Conservation (phyloP, 2,113 vertebrate species). For the Macquaria australasica region DNA sequence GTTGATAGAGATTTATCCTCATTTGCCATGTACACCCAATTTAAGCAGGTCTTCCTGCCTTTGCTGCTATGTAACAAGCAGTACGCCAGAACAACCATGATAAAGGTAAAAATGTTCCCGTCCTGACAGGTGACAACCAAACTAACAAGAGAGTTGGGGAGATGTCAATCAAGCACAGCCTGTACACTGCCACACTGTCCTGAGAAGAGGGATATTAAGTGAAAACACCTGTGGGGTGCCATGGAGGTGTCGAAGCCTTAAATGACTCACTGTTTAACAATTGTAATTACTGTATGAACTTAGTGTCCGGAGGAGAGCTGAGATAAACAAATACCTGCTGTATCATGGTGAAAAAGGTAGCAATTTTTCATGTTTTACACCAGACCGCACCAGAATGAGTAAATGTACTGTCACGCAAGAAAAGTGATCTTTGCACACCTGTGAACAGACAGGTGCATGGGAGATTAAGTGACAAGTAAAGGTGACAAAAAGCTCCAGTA, state of each 20-base stretch:
- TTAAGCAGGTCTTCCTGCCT: not conserved
- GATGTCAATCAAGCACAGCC: too few species aligned
- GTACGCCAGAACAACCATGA: not conserved
- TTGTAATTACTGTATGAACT: not conserved
- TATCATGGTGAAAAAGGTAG: not conserved
- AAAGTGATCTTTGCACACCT: not conserved
- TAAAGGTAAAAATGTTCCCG: not conserved
- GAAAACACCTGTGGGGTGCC: not conserved
- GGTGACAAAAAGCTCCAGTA: not conserved
- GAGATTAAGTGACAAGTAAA: not conserved
- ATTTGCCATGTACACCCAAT: not conserved
- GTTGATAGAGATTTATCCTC: too few species aligned
- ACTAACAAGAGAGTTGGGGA: too few species aligned
- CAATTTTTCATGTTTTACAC: not conserved
- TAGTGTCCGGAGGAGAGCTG: not conserved
- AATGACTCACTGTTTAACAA: not conserved
- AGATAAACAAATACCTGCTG: not conserved
- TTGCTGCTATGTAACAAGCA: not conserved
- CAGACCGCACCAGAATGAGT: not conserved
- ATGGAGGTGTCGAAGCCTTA: not conserved
- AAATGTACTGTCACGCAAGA: not conserved
- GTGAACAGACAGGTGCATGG: not conserved
- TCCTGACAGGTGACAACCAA: too few species aligned
- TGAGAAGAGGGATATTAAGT: not conserved
- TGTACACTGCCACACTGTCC: not conserved